Base-by-base conservation (phyloP, 2,888 invertebrate genomes). In the Pandemis heparana region DNA sequence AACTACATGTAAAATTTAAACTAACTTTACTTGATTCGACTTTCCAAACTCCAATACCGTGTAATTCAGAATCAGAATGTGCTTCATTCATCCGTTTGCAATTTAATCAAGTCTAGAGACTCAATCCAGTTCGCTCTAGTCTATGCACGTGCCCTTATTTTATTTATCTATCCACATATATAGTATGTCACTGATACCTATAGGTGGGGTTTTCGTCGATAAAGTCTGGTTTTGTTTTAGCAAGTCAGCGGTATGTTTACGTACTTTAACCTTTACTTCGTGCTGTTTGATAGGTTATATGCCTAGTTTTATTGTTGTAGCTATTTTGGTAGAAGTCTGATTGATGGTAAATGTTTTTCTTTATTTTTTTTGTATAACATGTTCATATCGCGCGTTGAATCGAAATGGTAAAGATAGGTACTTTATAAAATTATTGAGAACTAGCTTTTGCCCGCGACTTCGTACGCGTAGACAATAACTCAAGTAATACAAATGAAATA, bases 41-140 rank as follows among this genome's bases (percentile, higher is more conserved):
- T 67, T 43, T 32, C 53, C 32, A 46, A 43, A 46, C 38, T 56
- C 14, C 46, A 66, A 65, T 63, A 63, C 46, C 9, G 6, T 38
- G 61, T 59, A 61, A 67, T 48, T 59, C 46, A 38, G n/a, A n/a
- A n/a, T n/a, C n/a, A 53, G 63, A 18, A 46, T 67, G 14, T 43
- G 60, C 65, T 72, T 72, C 67, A 46, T 46, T 39, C 46, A 62
- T 38, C 72, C 39, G 56, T 72, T 62, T 72, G 56, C 56, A 68
- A 38, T 72, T 72, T 72, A 72, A 72, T 72, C 71, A 59, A 72
- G 56, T 56, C 18, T 23, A 18, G 23, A 56, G 67, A 46, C 67
- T 67, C 72, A 68, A 68, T 62, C 67, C 18, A 67, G 61, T 67
- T 66, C 53, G 38, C 64, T 62, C 38, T 38, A 48, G n/a, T 65